Base-by-base conservation (phyloP, 2,797 vertebrate genomes). In the Valencia hispanica region DNA sequence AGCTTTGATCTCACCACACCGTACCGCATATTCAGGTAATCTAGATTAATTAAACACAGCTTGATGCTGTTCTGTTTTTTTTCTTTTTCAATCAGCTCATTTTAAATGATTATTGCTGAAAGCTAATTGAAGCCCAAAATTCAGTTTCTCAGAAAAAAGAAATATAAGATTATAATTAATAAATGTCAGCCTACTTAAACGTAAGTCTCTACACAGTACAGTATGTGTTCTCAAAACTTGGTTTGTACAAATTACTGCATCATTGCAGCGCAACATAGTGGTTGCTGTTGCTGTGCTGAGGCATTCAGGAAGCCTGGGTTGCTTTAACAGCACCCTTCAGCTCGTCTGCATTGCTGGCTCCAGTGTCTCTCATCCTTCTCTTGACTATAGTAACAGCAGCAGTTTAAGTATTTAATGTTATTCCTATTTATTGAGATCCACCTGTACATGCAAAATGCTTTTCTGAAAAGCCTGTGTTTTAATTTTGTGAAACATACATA, bases 1-100 rank as follows among this genome's bases (percentile, higher is more conserved):
- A 83, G 92, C 50, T 99, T 99, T 0, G 98, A 99, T 74, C 96
- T 99, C 81, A 99, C 96, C 1, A 99, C 98, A 0, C 98, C 98
- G 0, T 99, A 98, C 90, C 95, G 96, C 66, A 96, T 95, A 82
- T 99, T 99, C 96, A 98, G 97, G 97, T 97, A 90, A 36, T 95
- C 93, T 95, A 68, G 25, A 27, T 68, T 43, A 14, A 43, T 68
- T 18, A 8, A 17, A 68, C 41, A n/a, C 12, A n/a, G 25, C n/a
- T n/a, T n/a, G n/a, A n/a, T n/a, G n/a, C n/a, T 3, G n/a, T 43
- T 41, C 8, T 2, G 7, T 2, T 65, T 8, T 68, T 8, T 25
- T 22, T 68, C 25, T 27, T 25, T 51, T 22, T n/a, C n/a, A n/a
- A n/a, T 68, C 3, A 68, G 65, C 27, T 39, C 11, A 15, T 45